Evolutionary conservation across 2,797 vertebrate species (phyloP).

Genomic region (Limnodromus scolopaceus): DNA sequence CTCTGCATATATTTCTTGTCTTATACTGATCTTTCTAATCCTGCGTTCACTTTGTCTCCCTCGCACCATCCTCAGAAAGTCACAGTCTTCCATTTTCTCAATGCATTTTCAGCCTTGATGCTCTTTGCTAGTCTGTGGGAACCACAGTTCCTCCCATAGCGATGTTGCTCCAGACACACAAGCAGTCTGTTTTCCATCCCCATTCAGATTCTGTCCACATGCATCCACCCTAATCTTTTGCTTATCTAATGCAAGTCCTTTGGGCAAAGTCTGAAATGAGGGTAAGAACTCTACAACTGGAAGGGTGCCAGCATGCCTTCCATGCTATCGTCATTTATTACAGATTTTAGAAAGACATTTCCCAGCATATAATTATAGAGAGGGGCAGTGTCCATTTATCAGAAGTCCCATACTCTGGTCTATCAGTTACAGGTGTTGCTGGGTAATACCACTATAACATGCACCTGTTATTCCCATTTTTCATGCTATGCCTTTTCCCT

Average conservation of each 20-base stretch:
- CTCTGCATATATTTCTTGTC: background rate
- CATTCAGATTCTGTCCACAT: conserved; percentile 1
- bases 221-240: conserved; percentile 26
- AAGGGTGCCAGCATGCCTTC: conserved; percentile 28
- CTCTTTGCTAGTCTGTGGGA: background rate
- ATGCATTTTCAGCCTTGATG: background rate
- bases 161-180: background rate
- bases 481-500: conserved; percentile 30
- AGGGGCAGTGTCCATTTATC: background rate
- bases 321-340: conserved; percentile 15
- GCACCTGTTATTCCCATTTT: conserved; percentile 57
- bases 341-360: background rate
- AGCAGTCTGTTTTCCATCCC: background rate
- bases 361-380: background rate
- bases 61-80: background rate
- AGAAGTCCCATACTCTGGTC: background rate
- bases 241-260: conserved; percentile 28
- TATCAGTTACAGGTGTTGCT: conserved; percentile 21
- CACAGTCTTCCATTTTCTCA: background rate
- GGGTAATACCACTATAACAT: background rate
- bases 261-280: conserved; percentile 28
- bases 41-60: background rate
- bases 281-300: conserved; percentile 2
- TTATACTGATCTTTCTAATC: background rate
- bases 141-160: background rate